phyloP scores from a whole-genome alignment of 1,140 invertebrate species.

The Heliothis virescens region DNA sequence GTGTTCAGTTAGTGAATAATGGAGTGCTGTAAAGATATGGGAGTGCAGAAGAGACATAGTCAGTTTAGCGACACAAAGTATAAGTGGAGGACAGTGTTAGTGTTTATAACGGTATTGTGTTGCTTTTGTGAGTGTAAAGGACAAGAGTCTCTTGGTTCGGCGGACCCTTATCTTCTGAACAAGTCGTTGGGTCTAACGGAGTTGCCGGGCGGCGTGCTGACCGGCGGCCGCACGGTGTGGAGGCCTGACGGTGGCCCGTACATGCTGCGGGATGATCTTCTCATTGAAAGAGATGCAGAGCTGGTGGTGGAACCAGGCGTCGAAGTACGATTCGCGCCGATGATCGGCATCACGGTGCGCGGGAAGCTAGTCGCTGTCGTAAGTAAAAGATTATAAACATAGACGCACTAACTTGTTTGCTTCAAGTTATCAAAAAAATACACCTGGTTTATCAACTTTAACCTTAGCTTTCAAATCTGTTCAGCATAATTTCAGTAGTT shows the following conservation, averaged over 20 bases:
- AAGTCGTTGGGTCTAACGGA: slow-evolving; percentile 85
- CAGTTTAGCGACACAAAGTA: slow-evolving; percentile 85
- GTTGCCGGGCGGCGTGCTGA: slow-evolving; percentile 88
- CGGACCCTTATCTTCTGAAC: slow-evolving; percentile 79
- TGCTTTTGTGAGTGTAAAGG: slow-evolving; percentile 68
- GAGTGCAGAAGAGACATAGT: slow-evolving; percentile 82
- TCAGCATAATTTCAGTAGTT: background rate
- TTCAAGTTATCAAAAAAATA: background rate
- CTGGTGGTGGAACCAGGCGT: slow-evolving; percentile 95
- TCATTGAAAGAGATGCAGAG: slow-evolving; percentile 90
- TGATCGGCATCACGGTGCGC: slow-evolving; percentile 95
- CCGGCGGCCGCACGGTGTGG: slow-evolving; percentile 86
- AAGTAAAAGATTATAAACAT: slow-evolving; percentile 75
- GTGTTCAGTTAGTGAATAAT: slow-evolving; percentile 68
- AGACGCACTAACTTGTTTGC: background rate
- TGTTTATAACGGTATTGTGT: slow-evolving; percentile 62
- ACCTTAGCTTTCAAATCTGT: background rate
- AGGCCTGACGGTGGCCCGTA: slow-evolving; percentile 90
- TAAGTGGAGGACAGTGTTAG: slow-evolving; percentile 83
- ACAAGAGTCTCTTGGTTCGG: slow-evolving; percentile 67
- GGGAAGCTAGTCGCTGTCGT: slow-evolving; percentile 95
- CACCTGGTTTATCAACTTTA: background rate
- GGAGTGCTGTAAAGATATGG: slow-evolving; percentile 77
- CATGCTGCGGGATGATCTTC: slow-evolving; percentile 92
- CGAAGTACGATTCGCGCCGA: slow-evolving; percentile 93